Evolutionary conservation across 2,888 invertebrate species (phyloP).

Genomic region (Trilocha varians): DNA sequence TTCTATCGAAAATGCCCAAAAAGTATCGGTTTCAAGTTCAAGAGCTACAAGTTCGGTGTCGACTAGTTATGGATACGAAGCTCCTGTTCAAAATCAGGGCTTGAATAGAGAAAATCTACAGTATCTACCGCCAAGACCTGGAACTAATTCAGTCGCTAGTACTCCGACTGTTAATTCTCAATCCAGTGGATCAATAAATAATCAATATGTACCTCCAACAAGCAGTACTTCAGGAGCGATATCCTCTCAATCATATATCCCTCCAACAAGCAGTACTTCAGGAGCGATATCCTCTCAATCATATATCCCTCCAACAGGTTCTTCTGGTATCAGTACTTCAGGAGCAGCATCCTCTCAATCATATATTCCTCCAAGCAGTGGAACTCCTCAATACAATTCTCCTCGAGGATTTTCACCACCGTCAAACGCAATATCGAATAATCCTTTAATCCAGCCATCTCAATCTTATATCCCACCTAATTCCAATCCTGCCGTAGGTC

Average conservation of each 20-base stretch:
- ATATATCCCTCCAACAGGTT: conserved; percentile 2
- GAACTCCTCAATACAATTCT: background rate
- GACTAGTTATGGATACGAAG: conserved; percentile 3
- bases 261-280: background rate
- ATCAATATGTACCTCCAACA: conserved; percentile 7
- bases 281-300: background rate
- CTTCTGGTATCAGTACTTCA: background rate
- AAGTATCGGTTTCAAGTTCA: background rate
- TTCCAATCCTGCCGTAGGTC: background rate
- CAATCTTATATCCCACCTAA: background rate
- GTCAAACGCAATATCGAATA: background rate
- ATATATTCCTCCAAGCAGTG: background rate
- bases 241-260: conserved; percentile 1
- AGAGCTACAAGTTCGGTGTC: conserved; percentile 8
- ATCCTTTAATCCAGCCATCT: background rate
- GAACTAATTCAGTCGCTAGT: conserved; percentile 11
- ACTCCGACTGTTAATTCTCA: background rate
- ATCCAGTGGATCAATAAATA: background rate
- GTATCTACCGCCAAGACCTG: conserved; percentile 44
- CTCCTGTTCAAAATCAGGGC: background rate
- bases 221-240: background rate
- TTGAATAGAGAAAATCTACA: conserved; percentile 23
- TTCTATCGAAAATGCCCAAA: conserved; percentile 1
- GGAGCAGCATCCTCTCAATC: background rate
- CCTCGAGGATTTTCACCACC: background rate